A percentile compares a stretch with the other conserved stretches of the same genome.
Conservation (phyloP, 2,888 invertebrate genomes). For the Tetheella fluctuosa region DNA sequence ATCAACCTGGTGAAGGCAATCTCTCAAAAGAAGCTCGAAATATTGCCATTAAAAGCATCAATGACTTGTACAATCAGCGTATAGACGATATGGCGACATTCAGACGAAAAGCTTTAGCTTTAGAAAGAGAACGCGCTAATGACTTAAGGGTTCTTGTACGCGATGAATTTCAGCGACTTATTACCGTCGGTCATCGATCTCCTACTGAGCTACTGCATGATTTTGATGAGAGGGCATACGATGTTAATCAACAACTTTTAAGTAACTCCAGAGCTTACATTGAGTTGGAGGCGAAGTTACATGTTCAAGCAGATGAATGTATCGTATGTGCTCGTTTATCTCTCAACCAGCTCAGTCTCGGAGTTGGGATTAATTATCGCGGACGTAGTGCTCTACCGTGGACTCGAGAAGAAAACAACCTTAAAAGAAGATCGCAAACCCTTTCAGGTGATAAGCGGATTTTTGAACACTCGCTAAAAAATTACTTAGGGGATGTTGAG, state of each 20-base stretch:
- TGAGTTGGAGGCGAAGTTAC: constrained; percentile 61
- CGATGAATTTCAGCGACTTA: constrained; percentile 58
- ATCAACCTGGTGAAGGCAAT: constrained; percentile 18
- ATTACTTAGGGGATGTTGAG: constrained; percentile 37
- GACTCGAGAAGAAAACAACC: constrained; percentile 28
- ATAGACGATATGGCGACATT: constrained; percentile 51
- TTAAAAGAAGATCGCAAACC: constrained; percentile 35
- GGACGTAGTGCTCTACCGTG: constrained; percentile 43
- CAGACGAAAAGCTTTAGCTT: constrained; percentile 49
- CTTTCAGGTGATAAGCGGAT: constrained; percentile 17
- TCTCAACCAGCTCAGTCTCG: constrained; percentile 61
- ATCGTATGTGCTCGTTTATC: constrained; percentile 49
- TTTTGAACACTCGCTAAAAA: constrained; percentile 24
- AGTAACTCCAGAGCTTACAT: constrained; percentile 65
- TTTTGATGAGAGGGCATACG: constrained; percentile 67
- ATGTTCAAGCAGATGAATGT: constrained; percentile 52
- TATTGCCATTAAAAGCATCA: constrained; percentile 46
- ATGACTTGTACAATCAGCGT: constrained; percentile 40
- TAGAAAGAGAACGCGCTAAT: constrained; percentile 67
- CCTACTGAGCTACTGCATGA: constrained; percentile 65
- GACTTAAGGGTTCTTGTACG: constrained; percentile 55
- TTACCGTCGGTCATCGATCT: constrained; percentile 54
- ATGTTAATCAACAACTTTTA: constrained; percentile 69
- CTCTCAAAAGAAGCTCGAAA: constrained; percentile 39
- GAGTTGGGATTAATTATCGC: constrained; percentile 33